These are phyloP conservation scores for Steromphala cineraria DNA, from an alignment of 2,888 invertebrate genomes.

Conservation along the genomic window DNA sequence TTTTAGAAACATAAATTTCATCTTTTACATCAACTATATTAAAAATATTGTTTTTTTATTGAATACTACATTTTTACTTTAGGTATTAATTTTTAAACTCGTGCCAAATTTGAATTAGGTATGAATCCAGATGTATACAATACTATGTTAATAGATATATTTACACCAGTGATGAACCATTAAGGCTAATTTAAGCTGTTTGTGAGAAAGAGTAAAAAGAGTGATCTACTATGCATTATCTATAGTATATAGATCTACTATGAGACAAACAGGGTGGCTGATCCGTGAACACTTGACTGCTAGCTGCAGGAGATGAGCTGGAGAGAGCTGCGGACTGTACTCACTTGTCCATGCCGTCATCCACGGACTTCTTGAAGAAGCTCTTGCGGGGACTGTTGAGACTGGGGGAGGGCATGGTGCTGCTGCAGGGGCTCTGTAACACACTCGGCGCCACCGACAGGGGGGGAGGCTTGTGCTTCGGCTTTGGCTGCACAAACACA, in stretches of 20 bases:
- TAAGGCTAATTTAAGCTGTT: too few relatives aligned
- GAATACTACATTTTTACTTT: background rate
- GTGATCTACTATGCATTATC: too few relatives aligned
- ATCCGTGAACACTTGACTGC: too few relatives aligned
- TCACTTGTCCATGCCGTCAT: slow-evolving; percentile 94
- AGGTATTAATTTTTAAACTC: background rate
- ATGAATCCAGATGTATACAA: too few relatives aligned
- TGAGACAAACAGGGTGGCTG: too few relatives aligned
- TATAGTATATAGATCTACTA: too few relatives aligned
- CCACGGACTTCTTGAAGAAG: slow-evolving; percentile 89
- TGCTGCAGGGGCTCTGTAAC: slow-evolving; percentile 34
- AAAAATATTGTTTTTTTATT: background rate
- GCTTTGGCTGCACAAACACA: slow-evolving; percentile 47
- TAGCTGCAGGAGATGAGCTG: too few relatives aligned
- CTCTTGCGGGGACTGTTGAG: slow-evolving; percentile 67
- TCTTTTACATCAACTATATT: background rate
- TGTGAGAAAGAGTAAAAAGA: too few relatives aligned
- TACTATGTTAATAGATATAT: too few relatives aligned
- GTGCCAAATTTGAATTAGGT: background rate
- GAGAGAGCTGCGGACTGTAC: slow-evolving; percentile 44
- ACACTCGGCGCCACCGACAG: slow-evolving; percentile 58
- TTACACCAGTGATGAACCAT: too few relatives aligned
- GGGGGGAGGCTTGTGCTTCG: slow-evolving; percentile 70
- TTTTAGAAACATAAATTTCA: too few relatives aligned
- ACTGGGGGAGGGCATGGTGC: slow-evolving; percentile 57